Percentiles rank a stretch among this genome's conserved stretches.
phyloP scores from a whole-genome alignment of 2,888 invertebrate genomes.

The Pediacus dermestoides region DNA sequence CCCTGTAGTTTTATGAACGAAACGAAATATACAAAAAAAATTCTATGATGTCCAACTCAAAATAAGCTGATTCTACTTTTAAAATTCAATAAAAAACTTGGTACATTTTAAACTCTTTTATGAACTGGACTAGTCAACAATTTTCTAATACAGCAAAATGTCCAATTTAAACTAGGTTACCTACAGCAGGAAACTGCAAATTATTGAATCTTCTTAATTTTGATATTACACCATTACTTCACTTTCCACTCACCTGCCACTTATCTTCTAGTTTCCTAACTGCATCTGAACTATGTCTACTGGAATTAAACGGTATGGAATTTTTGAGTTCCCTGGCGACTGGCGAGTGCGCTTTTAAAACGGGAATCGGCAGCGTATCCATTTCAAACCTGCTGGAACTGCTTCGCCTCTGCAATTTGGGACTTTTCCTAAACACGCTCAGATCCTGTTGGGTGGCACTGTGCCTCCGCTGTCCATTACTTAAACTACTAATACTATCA shows the following conservation, averaged over 20 bases:
- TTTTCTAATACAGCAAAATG: too few species aligned
- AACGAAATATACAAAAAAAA: too few species aligned
- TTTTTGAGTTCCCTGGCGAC: conserved; percentile 48
- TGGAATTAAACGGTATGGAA: conserved; percentile 45
- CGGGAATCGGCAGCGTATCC: conserved; percentile 59
- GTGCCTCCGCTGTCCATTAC: conserved; percentile 47
- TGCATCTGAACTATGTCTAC: conserved; percentile 39
- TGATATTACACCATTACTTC: too few species aligned
- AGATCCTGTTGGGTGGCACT: conserved; percentile 57
- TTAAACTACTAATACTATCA: conserved; percentile 42
- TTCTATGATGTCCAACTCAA: too few species aligned
- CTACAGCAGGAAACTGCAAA: too few species aligned
- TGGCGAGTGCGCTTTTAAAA: conserved; percentile 55
- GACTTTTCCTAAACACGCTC: conserved; percentile 52
- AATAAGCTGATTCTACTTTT: too few species aligned
- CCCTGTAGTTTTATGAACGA: too few species aligned
- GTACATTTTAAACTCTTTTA: too few species aligned
- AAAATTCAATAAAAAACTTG: too few species aligned
- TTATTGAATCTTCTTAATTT: too few species aligned
- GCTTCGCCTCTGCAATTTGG: conserved; percentile 54
- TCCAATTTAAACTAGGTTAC: too few species aligned
- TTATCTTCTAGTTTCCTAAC: conserved; percentile 49
- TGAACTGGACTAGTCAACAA: too few species aligned
- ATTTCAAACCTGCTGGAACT: conserved; percentile 44
- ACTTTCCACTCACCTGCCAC: conserved; percentile 53